Evolutionary conservation across 2,888 invertebrate genomes (phyloP).

Genomic region (Magallana nippona): DNA sequence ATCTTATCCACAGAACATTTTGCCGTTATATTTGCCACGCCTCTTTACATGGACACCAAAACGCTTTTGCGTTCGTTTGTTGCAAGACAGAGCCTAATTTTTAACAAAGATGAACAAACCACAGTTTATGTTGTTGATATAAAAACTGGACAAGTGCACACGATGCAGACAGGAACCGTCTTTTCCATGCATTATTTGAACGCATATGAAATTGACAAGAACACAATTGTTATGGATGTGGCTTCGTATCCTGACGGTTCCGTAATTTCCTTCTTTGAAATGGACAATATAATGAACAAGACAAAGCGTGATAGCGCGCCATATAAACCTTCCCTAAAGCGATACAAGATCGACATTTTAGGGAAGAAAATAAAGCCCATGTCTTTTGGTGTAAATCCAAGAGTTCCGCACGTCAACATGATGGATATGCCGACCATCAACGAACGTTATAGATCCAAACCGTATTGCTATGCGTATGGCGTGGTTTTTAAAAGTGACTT

Average conservation of each 20-base stretch:
- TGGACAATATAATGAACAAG: conserved; percentile 57
- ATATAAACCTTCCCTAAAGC: conserved; percentile 41
- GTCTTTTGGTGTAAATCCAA: conserved; percentile 44
- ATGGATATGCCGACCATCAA: conserved; percentile 75
- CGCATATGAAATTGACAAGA: conserved; percentile 64
- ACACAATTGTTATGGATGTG: conserved; percentile 62
- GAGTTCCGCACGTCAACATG: conserved; percentile 54
- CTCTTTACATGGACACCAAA: conserved; percentile 66
- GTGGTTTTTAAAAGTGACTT: conserved; percentile 64
- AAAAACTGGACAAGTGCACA: conserved; percentile 57
- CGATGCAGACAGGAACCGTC: conserved; percentile 61
- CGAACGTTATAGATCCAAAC: conserved; percentile 63
- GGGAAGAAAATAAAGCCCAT: conserved; percentile 35
- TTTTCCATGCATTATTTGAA: conserved; percentile 74
- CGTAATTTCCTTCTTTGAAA: conserved; percentile 57
- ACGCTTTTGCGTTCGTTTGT: conserved; percentile 62
- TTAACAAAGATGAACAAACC: conserved; percentile 60
- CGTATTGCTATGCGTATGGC: conserved; percentile 73
- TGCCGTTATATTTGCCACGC: conserved; percentile 70
- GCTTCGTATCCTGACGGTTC: conserved; percentile 62
- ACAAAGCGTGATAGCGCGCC: conserved; percentile 53
- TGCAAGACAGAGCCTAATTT: conserved; percentile 67
- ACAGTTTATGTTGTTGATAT: conserved; percentile 66
- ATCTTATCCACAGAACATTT: conserved; percentile 70
- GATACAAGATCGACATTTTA: conserved; percentile 46